Conservation (phyloP, 2,797 vertebrate species). For the Ctenosaura bakeri region DNA sequence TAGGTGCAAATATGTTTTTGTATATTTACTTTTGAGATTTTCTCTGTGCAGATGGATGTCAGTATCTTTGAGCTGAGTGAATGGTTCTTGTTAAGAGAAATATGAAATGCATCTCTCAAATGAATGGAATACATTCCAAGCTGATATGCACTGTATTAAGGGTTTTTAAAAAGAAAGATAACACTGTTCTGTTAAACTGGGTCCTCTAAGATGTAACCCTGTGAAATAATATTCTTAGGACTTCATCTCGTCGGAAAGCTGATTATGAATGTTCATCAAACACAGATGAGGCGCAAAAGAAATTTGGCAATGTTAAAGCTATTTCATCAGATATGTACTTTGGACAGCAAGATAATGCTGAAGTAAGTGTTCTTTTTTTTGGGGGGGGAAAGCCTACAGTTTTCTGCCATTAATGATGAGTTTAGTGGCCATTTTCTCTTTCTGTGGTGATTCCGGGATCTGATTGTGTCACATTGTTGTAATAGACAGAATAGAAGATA, state of each 20-base stretch:
- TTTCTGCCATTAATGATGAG: background rate
- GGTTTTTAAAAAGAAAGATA: background rate
- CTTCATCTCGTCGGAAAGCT: conserved; percentile 85
- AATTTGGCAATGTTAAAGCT: conserved; percentile 92
- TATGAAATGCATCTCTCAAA: too few relatives aligned
- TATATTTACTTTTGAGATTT: background rate
- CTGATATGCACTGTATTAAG: background rate
- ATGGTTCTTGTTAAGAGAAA: background rate
- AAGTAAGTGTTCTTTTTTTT: conserved; percentile 79
- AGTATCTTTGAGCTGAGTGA: too few relatives aligned
- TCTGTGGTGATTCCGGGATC: background rate
- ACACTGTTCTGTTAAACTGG: background rate
- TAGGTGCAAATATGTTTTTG: background rate
- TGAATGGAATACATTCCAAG: background rate
- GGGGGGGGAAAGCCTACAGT: background rate
- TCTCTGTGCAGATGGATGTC: background rate
- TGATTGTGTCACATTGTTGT: background rate
- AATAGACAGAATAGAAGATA: background rate
- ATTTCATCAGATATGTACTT: conserved; percentile 99
- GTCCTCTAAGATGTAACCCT: background rate
- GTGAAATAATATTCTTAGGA: conserved; percentile 73
- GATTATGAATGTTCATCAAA: conserved; percentile 75
- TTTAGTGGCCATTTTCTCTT: conserved; percentile 12
- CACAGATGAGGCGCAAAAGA: conserved; percentile 90
- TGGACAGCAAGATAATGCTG: conserved; percentile 89